Evolutionary conservation across 2,888 invertebrate species (phyloP), one percentile per base, ranked within the genome.

Genomic region (Troides helena): DNA sequence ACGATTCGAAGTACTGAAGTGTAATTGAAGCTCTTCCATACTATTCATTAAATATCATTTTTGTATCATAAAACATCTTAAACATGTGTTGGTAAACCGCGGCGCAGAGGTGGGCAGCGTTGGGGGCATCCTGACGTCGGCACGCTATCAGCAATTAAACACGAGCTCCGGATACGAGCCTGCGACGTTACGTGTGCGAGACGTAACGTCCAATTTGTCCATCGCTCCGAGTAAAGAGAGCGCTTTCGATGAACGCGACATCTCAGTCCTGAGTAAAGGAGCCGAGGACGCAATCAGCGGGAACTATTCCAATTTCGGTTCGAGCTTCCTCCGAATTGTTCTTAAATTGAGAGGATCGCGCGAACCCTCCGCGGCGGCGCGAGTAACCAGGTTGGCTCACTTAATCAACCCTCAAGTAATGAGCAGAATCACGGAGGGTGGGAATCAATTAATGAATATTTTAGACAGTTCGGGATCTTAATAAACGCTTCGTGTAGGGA

Each of bases 391-490:
- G 89, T 89, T 84, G 82, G 76, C 81, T 78, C 83, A 80, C 88
- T 89, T 87, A 89, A 90, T 90, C 90, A 90, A 90, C 89, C 88
- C 89, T 81, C 85, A 81, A 85, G 86, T 88, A 90, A 88, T 88
- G 85, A 90, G 87, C 86, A 86, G 84, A 85, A 87, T 87, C 85
- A 86, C 77, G 81, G 84, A 82, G 87, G 87, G 86, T 77, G 84
- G 69, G 88, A 86, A 91, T 90, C 91, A 90, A 92, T 92, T 92
- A 92, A 91, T 91, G 90, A 90, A 90, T 90, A 91, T 90, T 90
- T 90, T 83, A 87, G 81, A 82, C 81, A 77, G 73, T 78, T 76
- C 81, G 80, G 83, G 84, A 85, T 88, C 91, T 90, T 91, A 90
- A 90, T 90, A 90, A 90, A 89, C 88, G 89, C 83, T 85, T 81